Evolutionary conservation across 2,888 invertebrate species (phyloP), one percentile per base, ranked within the genome.

Genomic region (Bedellia somnulentella): DNA sequence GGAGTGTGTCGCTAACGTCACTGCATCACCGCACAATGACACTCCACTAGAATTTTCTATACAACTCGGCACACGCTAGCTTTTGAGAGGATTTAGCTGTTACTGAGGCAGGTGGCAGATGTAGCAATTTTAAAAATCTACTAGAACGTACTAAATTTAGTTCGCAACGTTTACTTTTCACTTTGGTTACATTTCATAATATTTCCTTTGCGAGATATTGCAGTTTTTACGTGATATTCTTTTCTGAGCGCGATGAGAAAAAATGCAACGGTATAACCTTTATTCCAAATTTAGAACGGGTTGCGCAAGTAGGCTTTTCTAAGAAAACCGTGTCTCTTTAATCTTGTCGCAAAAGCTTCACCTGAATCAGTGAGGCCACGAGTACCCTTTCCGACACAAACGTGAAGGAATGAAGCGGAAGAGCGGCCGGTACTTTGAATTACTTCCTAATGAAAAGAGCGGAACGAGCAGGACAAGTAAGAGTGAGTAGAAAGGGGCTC

Each of bases 391-490:
- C 45, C 44, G 57, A 49, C 51, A 61, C 63, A 64, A 64, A 62
- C 67, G 57, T 53, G 57, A 52, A 71, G 67, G 68, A 70, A 75
- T 70, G 73, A 66, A 67, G 62, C 67, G 63, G 59, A 66, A 68
- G 67, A 67, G 68, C 59, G 62, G 59, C 62, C 57, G 58, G 59
- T 53, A 61, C 70, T 71, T 70, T 58, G 66, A 70, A 73, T 73
- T 73, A 73, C 70, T 75, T 71, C 70, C 71, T 73, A 75, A 73
- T 73, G 73, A 75, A 75, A 71, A 71, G 71, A 70, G 64, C 57
- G 49, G 55, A 58, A 55, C 29, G 58, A 67, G 68, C 63, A 59
- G 58, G 56, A 51, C 53, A 49, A 24, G 30, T 13, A 16, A 16
- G 57, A 59, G 63, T 53, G 52, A 53, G 48, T 47, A 16, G 27